phyloP scores from a whole-genome alignment of 2,888 invertebrate species.

The Siphonodentalium dalli region DNA sequence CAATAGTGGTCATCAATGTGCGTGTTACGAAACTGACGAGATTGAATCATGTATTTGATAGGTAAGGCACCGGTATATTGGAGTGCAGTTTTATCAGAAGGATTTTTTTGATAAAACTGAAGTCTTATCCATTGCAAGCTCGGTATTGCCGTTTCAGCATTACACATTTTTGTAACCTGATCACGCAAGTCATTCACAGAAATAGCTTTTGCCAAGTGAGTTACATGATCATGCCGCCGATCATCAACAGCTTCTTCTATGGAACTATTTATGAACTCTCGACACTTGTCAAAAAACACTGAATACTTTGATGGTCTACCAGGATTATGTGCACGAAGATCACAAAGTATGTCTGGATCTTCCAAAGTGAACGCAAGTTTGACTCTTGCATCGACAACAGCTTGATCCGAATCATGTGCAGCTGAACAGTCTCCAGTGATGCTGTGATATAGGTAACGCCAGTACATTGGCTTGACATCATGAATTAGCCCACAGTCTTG shows the following conservation, averaged over 20 bases:
- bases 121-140: slow-evolving; percentile 14
- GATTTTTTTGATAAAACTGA: slow-evolving; percentile 21
- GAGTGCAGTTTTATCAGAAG: slow-evolving; percentile 11
- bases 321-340: slow-evolving; percentile 6
- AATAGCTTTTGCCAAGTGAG: slow-evolving; percentile 8
- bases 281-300: slow-evolving; percentile 10
- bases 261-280: slow-evolving; percentile 4
- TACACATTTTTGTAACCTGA: slow-evolving; percentile 4
- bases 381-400: too few species aligned
- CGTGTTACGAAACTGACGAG: slow-evolving; percentile 9
- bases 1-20: slow-evolving; percentile 13
- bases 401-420: too few species aligned
- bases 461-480: too few species aligned
- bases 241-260: slow-evolving; percentile 12
- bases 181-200: slow-evolving; percentile 10
- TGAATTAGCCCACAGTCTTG: too few species aligned
- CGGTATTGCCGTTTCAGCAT: slow-evolving; percentile 11
- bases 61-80: slow-evolving; percentile 17
- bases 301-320: slow-evolving; percentile 11
- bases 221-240: slow-evolving; percentile 4
- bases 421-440: too few species aligned
- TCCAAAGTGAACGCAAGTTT: too few species aligned
- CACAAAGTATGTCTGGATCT: slow-evolving; percentile 14
- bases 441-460: too few species aligned
- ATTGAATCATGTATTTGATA: slow-evolving; percentile 22